These are phyloP conservation scores for Bradynema listronoti DNA, from an alignment of 1,140 invertebrate species.

Conservation along the genomic window DNA sequence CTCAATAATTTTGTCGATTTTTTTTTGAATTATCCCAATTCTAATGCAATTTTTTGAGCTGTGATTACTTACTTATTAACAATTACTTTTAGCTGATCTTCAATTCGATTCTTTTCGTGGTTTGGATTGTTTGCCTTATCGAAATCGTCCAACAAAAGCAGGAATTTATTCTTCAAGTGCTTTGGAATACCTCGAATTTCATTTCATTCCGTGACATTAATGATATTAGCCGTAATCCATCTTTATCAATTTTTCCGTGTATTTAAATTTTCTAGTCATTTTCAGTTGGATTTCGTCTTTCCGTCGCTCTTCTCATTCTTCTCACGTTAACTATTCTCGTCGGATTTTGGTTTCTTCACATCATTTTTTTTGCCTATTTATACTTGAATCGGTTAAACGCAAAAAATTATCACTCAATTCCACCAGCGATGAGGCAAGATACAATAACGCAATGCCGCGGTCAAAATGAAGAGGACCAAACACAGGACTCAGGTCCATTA, in stretches of 20 bases:
- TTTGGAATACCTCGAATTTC: conserved; percentile 12
- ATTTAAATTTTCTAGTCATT: conserved; percentile 11
- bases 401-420: not conserved
- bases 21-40: no score
- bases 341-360: conserved; percentile 38
- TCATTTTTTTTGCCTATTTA: conserved; percentile 33
- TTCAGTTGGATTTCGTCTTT: conserved; percentile 18
- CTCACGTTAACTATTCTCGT: conserved; percentile 23
- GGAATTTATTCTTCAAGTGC: conserved; percentile 4
- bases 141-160: conserved; percentile 1
- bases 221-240: conserved; percentile 7
- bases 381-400: conserved; percentile 17
- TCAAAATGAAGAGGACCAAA: conserved; percentile 2
- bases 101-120: conserved; percentile 28
- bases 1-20: no score
- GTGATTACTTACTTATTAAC: no score
- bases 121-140: conserved; percentile 30
- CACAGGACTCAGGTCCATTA: not conserved
- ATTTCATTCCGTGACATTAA: not conserved
- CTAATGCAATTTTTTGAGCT: no score
- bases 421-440: not conserved
- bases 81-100: conserved; percentile 32
- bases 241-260: conserved; percentile 1
- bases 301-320: conserved; percentile 16
- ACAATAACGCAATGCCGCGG: not conserved